Base-by-base conservation (phyloP, 2,113 vertebrate genomes). In the Mobula birostris region DNA sequence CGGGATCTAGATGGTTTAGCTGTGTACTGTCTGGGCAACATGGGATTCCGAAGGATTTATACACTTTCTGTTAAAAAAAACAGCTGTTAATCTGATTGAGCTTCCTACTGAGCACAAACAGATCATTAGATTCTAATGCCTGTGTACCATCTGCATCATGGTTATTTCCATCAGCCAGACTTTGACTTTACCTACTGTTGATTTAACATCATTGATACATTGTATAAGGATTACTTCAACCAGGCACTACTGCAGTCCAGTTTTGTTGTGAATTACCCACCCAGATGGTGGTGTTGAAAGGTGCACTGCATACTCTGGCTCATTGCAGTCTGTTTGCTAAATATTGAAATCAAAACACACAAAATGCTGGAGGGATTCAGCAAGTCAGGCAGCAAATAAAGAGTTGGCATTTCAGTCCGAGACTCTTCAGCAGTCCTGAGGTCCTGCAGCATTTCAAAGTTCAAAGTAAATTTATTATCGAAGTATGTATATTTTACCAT, bases 251-350 rank as follows among this genome's bases (percentile, higher is more conserved):
- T 74, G 61, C 68, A 79, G 66, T 66, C 61, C 61, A 90, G 85
- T n/a, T 87, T 90, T 90, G 66, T 74, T 93, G 40, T 93, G 36
- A 19, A 93, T 76, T 40, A 56, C 40, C 32, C 88, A 72, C 88
- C 48, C 21, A 92, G n/a, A 70, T 40, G 66, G 17, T 19, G 32
- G 2, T 72, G 6, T 92, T 74, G 36, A 70, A 32, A 90, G 85
- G 17, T 8, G 63, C 63, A n/a, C 29, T 48, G n/a, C 40, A 14
- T 88, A 63, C 5, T 63, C n/a, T 88, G 85, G 27, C 0, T 63
- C 12, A 7, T n/a, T 15, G 8, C 56, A 29, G 56, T 11, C 8
- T 58, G 9, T 61, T 88, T n/a, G 85, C 27, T 63, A 48, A 48
- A 48, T 48, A 48, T 48, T 48, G 48, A 48, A 48, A 48, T 48